A percentile compares a stretch with the other conserved stretches of the same genome.
phyloP scores from a whole-genome alignment of 1,140 invertebrate genomes.

The Stegodyphus mimosarum region DNA sequence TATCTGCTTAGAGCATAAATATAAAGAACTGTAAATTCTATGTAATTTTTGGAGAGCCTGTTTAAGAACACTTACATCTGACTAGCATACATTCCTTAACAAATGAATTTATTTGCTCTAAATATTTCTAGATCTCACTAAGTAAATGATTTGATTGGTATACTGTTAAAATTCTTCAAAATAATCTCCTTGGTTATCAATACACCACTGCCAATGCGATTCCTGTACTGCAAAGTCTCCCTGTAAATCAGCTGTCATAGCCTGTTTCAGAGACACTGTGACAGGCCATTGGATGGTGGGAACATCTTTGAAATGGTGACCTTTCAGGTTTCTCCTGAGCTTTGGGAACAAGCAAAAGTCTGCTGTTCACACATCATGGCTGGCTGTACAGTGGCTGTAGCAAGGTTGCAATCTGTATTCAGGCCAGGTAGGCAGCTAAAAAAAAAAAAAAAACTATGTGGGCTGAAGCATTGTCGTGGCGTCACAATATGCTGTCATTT shows the following conservation, averaged over 20 bases:
- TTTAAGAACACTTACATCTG: no score
- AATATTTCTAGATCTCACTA: no score
- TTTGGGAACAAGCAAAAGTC: not conserved
- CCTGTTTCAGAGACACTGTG: not conserved
- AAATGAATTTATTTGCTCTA: no score
- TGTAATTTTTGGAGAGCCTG: no score
- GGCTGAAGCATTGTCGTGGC: not conserved
- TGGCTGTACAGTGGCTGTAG: not conserved
- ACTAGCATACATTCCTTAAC: no score
- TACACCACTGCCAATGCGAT: no score
- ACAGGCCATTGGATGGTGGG: not conserved
- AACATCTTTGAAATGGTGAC: constrained; percentile 7
- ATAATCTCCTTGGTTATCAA: no score
- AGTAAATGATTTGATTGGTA: no score
- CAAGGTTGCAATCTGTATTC: constrained; percentile 3
- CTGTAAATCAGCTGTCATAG: not conserved
- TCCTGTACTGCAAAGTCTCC: not conserved
- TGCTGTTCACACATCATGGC: not conserved
- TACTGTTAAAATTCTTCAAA: no score
- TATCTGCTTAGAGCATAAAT: no score
- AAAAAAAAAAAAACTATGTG: not conserved
- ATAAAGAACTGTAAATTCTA: no score
- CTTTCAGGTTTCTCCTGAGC: not conserved
- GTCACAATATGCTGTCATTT: not conserved
- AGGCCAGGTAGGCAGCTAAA: not conserved